phyloP scores from a whole-genome alignment of 2,888 invertebrate genomes.

The Epistrophe eligans region DNA sequence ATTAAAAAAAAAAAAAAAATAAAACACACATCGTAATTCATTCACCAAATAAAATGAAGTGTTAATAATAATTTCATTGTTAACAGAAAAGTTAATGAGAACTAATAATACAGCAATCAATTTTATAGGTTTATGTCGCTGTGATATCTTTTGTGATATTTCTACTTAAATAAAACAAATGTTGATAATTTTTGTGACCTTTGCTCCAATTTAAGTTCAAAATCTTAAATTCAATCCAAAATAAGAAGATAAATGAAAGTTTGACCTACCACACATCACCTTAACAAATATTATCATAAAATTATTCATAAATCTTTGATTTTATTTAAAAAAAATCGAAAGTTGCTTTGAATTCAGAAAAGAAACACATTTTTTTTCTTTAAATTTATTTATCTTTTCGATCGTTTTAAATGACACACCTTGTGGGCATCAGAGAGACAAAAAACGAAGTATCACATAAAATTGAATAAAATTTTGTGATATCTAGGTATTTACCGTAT shows the following conservation, averaged over 20 bases:
- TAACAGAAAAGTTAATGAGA: neutral
- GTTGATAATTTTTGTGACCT: neutral
- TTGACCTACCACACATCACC: neutral
- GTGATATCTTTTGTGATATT: slow-evolving; percentile 11
- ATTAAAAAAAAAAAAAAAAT: neutral
- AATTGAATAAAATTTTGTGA: neutral
- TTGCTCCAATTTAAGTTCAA: neutral
- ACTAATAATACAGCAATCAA: neutral
- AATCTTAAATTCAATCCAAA: neutral
- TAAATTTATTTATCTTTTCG: neutral
- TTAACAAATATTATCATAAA: slow-evolving; percentile 2
- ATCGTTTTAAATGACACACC: slow-evolving; percentile 3
- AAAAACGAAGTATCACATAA: neutral
- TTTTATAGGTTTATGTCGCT: neutral
- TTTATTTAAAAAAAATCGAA: neutral
- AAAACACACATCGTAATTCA: neutral
- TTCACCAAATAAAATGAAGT: too few relatives aligned
- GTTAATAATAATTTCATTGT: neutral
- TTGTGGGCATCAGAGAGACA: neutral
- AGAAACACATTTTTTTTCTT: neutral
- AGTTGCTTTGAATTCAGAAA: neutral
- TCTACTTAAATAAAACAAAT: neutral
- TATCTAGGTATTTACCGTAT: neutral
- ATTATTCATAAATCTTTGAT: neutral
- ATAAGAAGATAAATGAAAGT: slow-evolving; percentile 12